Percentiles rank a stretch among this genome's conserved stretches.
Conservation (phyloP, 2,113 vertebrate genomes). For the Brachypodius melanocephalos region DNA sequence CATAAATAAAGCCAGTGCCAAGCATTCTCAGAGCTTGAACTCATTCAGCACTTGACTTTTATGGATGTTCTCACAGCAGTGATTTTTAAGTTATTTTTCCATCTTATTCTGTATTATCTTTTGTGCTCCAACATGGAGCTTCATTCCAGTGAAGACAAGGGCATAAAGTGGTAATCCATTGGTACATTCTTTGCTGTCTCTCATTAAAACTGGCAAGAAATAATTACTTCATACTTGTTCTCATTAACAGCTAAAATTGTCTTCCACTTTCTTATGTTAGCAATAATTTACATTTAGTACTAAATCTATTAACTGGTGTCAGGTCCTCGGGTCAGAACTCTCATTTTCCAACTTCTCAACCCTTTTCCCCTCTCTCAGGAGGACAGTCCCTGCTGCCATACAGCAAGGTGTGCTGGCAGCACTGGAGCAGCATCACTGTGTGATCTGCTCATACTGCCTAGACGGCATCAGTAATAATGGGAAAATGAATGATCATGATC, state of each 20-base stretch:
- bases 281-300: constrained; percentile 7
- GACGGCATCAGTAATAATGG: neutral
- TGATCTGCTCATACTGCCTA: neutral
- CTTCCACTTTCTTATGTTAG: neutral
- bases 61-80: neutral
- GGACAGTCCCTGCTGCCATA: neutral
- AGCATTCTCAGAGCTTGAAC: neutral
- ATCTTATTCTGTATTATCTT: neutral
- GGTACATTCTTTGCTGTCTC: neutral
- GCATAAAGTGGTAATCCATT: neutral
- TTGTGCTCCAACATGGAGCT: neutral
- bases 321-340: neutral
- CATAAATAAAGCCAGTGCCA: neutral
- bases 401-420: neutral
- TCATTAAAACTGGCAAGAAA: constrained; percentile 39
- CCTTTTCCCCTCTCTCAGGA: neutral
- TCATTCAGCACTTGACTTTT: neutral
- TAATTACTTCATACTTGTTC: constrained; percentile 38
- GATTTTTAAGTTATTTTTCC: neutral
- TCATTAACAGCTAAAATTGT: constrained; percentile 22
- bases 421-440: neutral
- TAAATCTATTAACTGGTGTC: constrained; percentile 8
- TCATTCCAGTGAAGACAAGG: neutral
- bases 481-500: neutral
- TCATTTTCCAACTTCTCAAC: neutral